A percentile compares a stretch with the other conserved stretches of the same genome.
Conservation (phyloP, 2,888 invertebrate species). For the Linyphia triangularis region DNA sequence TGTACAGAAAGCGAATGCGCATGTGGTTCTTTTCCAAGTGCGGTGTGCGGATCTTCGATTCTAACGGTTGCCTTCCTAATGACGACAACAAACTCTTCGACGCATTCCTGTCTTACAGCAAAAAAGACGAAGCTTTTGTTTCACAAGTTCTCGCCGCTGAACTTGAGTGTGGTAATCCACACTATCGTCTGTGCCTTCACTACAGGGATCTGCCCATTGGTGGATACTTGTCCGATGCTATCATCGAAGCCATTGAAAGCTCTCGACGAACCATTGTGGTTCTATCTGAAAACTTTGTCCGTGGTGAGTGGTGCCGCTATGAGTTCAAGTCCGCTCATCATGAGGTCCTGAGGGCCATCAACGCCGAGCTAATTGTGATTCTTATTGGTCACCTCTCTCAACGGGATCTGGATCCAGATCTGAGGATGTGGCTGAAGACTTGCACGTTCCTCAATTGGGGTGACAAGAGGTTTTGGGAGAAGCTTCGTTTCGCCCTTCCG, state of each 20-base stretch:
- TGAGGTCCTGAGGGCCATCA: constrained; percentile 80
- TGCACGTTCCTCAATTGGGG: constrained; percentile 91
- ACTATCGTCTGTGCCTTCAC: constrained; percentile 84
- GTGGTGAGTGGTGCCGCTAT: constrained; percentile 87
- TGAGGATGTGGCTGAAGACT: constrained; percentile 91
- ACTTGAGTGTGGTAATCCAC: constrained; percentile 83
- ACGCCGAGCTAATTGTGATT: constrained; percentile 76
- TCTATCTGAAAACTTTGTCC: constrained; percentile 85
- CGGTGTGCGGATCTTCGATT: constrained; percentile 87
- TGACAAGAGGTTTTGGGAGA: constrained; percentile 96
- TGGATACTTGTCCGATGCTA: constrained; percentile 84
- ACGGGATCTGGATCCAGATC: constrained; percentile 90
- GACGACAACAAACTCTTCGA: constrained; percentile 79
- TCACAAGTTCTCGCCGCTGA: constrained; percentile 82
- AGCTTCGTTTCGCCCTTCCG: constrained; percentile 90
- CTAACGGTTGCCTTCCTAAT: constrained; percentile 24
- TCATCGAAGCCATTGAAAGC: constrained; percentile 84
- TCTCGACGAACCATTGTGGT: constrained; percentile 85
- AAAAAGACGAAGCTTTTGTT: constrained; percentile 83
- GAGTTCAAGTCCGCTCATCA: constrained; percentile 86
- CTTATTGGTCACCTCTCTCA: constrained; percentile 78
- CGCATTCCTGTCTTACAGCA: constrained; percentile 81
- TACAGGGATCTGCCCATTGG: constrained; percentile 86
- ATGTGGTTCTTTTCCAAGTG: constrained; percentile 90
- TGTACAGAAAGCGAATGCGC: constrained; percentile 84